A percentile compares a stretch with the other conserved stretches of the same genome.
phyloP scores from a whole-genome alignment of 2,888 invertebrate species.

The Chrysolina haemoptera region DNA sequence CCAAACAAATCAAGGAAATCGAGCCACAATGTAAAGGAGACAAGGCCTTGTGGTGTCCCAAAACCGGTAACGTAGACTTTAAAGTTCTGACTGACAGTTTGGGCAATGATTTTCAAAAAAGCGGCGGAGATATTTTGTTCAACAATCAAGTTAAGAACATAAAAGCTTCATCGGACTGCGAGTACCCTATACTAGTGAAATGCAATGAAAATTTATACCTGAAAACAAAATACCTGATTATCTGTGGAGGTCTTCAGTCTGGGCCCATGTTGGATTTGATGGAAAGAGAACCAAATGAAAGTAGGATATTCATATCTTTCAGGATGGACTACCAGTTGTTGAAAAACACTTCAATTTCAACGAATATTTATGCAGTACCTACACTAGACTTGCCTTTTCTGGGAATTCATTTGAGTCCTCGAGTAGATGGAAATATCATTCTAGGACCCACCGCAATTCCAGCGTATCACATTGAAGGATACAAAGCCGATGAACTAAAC shows the following conservation, averaged over 20 bases:
- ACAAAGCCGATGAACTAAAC: conserved; percentile 75
- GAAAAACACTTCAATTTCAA: conserved; percentile 82
- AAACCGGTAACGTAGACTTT: conserved; percentile 93
- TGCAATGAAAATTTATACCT: conserved; percentile 68
- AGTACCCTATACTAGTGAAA: conserved; percentile 72
- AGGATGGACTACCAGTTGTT: conserved; percentile 93
- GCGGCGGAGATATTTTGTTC: conserved; percentile 82
- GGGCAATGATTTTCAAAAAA: conserved; percentile 81
- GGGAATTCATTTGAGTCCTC: conserved; percentile 96
- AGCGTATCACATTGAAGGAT: conserved; percentile 93
- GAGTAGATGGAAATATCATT: conserved; percentile 89
- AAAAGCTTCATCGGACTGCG: conserved; percentile 72
- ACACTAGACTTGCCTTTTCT: conserved; percentile 96
- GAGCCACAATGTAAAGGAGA: conserved; percentile 72
- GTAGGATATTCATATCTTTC: conserved; percentile 90
- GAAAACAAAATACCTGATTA: conserved; percentile 83
- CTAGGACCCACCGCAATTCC: conserved; percentile 96
- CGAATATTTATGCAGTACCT: conserved; percentile 98
- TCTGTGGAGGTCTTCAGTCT: conserved; percentile 93
- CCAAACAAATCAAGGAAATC: conserved; percentile 50
- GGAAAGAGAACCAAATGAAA: conserved; percentile 78
- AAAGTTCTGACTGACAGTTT: conserved; percentile 84
- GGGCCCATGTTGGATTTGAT: conserved; percentile 84
- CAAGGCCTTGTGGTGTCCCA: conserved; percentile 81
- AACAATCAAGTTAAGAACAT: conserved; percentile 78